Base-by-base conservation (phyloP, 2,113 vertebrate genomes). In the Trichomycterus rosablanca region DNA sequence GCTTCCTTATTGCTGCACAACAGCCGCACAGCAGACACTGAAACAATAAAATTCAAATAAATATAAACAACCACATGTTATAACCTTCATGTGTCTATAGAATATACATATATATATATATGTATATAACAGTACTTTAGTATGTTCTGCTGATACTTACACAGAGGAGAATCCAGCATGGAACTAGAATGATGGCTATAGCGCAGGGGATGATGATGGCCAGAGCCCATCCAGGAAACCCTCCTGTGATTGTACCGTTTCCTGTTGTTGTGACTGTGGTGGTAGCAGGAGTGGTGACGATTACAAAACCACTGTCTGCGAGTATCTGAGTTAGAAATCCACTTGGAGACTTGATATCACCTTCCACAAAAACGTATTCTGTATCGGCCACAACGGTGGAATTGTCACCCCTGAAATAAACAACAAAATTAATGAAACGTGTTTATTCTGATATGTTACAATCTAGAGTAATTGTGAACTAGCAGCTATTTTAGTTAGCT, bases 1-100 rank as follows among this genome's bases (percentile, higher is more conserved):
- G 55, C 6, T 26, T 58, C 26, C 40, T 58, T 45, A 58, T 26
- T 23, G 15, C 40, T 20, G 55, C 40, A 34, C 55, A 58, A 18
- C 55, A 58, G 16, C 55, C 55, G 32, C 40, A 45, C 26, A 58
- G 24, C 28, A 58, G 14, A 58, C 55, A 58, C 55, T 59, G 12
- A 48, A 4, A 48, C 4, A 24, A n/a, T n/a, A n/a, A n/a, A n/a
- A n/a, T n/a, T n/a, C 4, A 59, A 0, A 34, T 0, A 32, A 9
- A 42, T 19, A 40, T 6, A 44, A 1, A 19, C n/a, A 16, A 1
- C 9, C 4, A 44, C 15, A 18, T 44, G 4, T 44, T 44, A 10
- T 20, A 22, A 22, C 15, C 2, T 12, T 40, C 37, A 4, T n/a
- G 44, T 20, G 3, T 23, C 19, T 10, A 23, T 22, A 3, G 2